Conservation (phyloP, 2,888 invertebrate genomes). For the Amphipoea lucens region DNA sequence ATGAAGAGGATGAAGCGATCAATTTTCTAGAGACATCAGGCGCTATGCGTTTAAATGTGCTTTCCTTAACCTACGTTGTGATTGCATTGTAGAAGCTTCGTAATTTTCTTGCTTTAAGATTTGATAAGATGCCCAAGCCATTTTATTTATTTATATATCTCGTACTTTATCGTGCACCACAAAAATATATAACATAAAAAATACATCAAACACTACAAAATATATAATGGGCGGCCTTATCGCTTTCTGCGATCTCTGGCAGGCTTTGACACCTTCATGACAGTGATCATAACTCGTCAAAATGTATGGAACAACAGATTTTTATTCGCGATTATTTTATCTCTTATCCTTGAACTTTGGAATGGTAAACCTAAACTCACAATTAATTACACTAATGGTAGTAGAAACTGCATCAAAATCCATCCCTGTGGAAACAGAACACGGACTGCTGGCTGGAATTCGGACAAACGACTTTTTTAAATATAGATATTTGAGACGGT, state of each 20-base stretch:
- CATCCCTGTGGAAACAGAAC: neutral
- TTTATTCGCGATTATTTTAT: neutral
- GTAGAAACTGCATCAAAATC: neutral
- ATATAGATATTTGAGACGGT: neutral
- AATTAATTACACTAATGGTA: neutral
- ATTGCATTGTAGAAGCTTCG: constrained; percentile 11
- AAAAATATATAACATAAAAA: neutral
- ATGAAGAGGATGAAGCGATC: constrained; percentile 63
- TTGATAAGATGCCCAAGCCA: too few relatives aligned
- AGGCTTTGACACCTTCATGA: neutral
- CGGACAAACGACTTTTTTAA: neutral
- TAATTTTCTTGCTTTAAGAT: neutral
- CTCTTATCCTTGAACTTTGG: neutral
- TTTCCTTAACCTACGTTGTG: constrained; percentile 10
- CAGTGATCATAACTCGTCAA: neutral
- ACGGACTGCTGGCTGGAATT: neutral
- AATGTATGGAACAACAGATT: too few relatives aligned
- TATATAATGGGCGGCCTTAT: neutral
- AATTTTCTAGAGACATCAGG: constrained; percentile 69
- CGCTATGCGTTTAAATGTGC: constrained; percentile 30
- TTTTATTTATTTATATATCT: neutral
- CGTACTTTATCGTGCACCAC: neutral
- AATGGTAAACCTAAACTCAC: neutral
- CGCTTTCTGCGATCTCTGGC: neutral
- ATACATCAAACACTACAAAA: neutral